Conservation (phyloP, 2,113 vertebrate species). For the Rhinogobius similis region DNA sequence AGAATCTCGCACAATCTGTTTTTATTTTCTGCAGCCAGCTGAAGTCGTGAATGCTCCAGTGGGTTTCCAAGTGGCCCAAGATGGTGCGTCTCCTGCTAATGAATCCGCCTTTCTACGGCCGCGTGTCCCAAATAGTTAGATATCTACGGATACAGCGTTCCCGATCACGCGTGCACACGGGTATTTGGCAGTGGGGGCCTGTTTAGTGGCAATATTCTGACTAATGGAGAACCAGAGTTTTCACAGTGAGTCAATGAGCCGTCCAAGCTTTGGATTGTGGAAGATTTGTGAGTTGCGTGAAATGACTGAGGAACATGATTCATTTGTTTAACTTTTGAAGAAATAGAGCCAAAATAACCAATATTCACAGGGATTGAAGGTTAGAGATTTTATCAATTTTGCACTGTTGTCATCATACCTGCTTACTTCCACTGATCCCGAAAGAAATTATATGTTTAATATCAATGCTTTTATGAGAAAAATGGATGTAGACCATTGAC, state of each 20-base stretch:
- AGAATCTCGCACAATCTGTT: conserved; percentile 49
- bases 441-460: too few species aligned
- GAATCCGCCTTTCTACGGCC: conserved; percentile 37
- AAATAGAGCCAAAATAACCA: too few species aligned
- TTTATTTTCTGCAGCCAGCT: conserved; percentile 53
- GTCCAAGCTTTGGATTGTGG: conserved; percentile 37
- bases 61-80: conserved; percentile 48
- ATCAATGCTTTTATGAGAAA: too few species aligned
- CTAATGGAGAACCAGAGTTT: conserved; percentile 52
- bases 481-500: too few species aligned
- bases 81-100: conserved; percentile 48
- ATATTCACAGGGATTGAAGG: too few species aligned
- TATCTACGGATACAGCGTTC: conserved; percentile 35
- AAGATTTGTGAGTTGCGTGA: conserved; percentile 38
- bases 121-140: conserved; percentile 38
- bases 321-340: too few species aligned
- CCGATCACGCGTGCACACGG: conserved; percentile 13
- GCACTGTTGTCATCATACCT: too few species aligned
- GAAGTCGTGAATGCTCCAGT: conserved; percentile 26
- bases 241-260: conserved; percentile 63
- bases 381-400: too few species aligned
- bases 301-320: conserved; percentile 32
- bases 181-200: conserved; percentile 25
- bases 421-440: too few species aligned
- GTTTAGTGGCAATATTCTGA: conserved; percentile 37